Percentiles rank a stretch among this genome's conserved stretches.
Evolutionary conservation across 2,888 invertebrate genomes (phyloP).

Genomic region (Troides aeacus): DNA sequence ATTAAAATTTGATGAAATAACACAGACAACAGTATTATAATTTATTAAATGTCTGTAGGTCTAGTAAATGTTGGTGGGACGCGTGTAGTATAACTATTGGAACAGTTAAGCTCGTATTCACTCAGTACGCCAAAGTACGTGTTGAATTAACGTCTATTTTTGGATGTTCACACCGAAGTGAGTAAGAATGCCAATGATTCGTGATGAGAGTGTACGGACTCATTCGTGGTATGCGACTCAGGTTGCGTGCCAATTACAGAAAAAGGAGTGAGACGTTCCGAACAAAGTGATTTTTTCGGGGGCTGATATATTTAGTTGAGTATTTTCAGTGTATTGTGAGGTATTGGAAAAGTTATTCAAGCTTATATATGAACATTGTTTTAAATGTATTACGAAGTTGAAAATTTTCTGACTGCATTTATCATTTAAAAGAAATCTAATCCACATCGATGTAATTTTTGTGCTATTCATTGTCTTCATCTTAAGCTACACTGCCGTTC

Average conservation of each 20-base stretch:
- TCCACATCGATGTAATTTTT: background rate
- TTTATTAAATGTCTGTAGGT: background rate
- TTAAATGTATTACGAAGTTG: background rate
- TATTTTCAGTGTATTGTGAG: background rate
- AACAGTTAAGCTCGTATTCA: background rate
- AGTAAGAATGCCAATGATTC: conserved; percentile 27
- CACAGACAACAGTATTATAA: background rate
- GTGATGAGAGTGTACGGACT: conserved; percentile 12
- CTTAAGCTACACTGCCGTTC: background rate
- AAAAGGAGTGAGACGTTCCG: conserved; percentile 47
- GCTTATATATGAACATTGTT: background rate
- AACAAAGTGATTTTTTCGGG: conserved; percentile 42
- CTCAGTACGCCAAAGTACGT: conserved; percentile 1
- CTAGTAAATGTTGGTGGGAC: background rate
- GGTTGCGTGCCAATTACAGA: conserved; percentile 50
- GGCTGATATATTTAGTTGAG: background rate
- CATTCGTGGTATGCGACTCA: conserved; percentile 38
- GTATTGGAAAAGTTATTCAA: background rate
- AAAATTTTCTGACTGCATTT: background rate
- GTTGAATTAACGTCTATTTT: conserved; percentile 23
- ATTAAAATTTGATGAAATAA: too few species aligned
- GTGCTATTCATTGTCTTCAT: background rate
- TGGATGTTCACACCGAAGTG: conserved; percentile 24
- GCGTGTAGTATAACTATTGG: background rate
- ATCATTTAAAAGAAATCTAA: background rate